A percentile compares a stretch with the other conserved stretches of the same genome.
These are phyloP conservation scores for Schlechtendalia chinensis DNA, from an alignment of 1,140 invertebrate genomes.

Conservation along the genomic window DNA sequence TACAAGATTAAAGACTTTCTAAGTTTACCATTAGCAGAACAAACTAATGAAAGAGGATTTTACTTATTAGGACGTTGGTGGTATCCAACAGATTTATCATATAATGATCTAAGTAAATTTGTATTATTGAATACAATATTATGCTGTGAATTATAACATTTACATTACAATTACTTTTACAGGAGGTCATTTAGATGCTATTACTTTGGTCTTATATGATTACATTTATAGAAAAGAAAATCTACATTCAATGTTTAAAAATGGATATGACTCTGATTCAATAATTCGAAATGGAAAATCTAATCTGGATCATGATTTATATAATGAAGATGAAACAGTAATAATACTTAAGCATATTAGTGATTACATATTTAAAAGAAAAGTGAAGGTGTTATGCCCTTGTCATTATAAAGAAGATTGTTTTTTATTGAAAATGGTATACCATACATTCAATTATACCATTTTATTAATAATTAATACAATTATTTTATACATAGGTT, in stretches of 20 bases:
- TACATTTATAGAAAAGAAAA: not conserved
- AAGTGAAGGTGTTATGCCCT: not conserved
- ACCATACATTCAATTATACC: not conserved
- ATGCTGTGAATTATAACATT: too few species aligned
- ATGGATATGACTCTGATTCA: not conserved
- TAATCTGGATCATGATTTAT: constrained; percentile 35
- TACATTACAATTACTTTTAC: not conserved
- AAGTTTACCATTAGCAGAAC: not conserved
- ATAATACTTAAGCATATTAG: not conserved
- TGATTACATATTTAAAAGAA: constrained; percentile 1
- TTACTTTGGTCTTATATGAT: not conserved
- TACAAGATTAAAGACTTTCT: constrained; percentile 16
- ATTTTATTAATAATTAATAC: not conserved
- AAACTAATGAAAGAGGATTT: constrained; percentile 32
- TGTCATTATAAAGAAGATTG: constrained; percentile 14
- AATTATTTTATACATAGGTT: constrained; percentile 14
- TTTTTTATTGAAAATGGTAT: constrained; percentile 30
- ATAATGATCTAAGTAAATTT: constrained; percentile 15
- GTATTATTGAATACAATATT: not conserved
- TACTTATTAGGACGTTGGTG: constrained; percentile 30
- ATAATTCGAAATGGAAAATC: constrained; percentile 6
- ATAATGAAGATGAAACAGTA: not conserved
- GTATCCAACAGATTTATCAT: not conserved
- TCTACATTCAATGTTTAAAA: constrained; percentile 6
- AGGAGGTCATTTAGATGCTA: not conserved